A percentile compares a stretch with the other conserved stretches of the same genome.
Conservation (phyloP, 2,113 vertebrate species). For the Scopus umbretta region DNA sequence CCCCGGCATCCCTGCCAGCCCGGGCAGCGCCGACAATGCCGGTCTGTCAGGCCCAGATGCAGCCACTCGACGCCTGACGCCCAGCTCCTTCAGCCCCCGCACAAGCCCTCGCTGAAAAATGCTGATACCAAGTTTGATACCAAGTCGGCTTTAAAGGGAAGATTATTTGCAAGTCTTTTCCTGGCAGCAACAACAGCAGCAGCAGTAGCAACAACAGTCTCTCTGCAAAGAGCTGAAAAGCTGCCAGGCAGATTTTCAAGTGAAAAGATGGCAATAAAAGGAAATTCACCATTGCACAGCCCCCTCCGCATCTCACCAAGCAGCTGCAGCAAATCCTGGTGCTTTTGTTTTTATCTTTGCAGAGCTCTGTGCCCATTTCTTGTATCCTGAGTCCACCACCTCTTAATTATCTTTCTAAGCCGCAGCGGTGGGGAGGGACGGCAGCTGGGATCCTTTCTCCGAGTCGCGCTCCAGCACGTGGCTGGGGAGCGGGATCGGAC, state of each 20-base stretch:
- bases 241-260: conserved; percentile 47
- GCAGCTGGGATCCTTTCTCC: background rate
- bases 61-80: background rate
- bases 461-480: background rate
- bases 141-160: background rate
- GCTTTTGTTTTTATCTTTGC: background rate
- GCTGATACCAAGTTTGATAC: background rate
- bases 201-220: background rate
- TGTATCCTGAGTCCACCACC: background rate
- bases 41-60: background rate
- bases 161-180: conserved; percentile 10
- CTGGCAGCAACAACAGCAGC: background rate
- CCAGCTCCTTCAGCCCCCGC: background rate
- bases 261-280: conserved; percentile 43
- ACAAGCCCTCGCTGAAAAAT: background rate
- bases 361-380: background rate
- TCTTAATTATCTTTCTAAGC: background rate
- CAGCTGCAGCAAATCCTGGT: conserved; percentile 39
- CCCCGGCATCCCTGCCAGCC: background rate
- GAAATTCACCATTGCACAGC: background rate
- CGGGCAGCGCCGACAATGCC: background rate
- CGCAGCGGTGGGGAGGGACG: rapidly evolving
- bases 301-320: background rate
- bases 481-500: rapidly evolving
- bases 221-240: conserved; percentile 29